These are phyloP conservation scores for Aspidiotus destructor DNA, from an alignment of 2,888 invertebrate genomes.

Conservation along the genomic window DNA sequence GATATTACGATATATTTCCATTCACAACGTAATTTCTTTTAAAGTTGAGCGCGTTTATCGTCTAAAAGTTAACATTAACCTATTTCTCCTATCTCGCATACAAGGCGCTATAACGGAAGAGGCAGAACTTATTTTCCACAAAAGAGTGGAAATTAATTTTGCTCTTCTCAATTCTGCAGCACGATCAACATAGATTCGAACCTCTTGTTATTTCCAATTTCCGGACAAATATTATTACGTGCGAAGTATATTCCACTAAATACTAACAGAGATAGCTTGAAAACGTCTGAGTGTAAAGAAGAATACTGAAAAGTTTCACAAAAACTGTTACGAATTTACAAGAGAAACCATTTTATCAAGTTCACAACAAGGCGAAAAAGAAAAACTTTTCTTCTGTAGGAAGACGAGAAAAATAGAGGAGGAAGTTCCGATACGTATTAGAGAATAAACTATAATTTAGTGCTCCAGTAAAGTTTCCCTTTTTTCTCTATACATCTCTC, in stretches of 20 bases:
- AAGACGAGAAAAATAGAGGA: neutral
- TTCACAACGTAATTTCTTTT: neutral
- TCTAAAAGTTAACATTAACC: neutral
- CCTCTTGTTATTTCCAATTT: neutral
- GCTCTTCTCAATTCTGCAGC: neutral
- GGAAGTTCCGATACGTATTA: too few species aligned
- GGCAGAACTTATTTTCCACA: too few species aligned
- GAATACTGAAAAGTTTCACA: neutral
- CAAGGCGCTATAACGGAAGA: neutral
- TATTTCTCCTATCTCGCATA: neutral
- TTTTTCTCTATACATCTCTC: too few species aligned
- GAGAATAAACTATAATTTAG: too few species aligned
- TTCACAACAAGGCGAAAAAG: neutral
- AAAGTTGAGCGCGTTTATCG: neutral
- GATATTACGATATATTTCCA: neutral
- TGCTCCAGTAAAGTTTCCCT: too few species aligned
- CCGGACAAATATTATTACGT: neutral
- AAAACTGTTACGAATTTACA: neutral
- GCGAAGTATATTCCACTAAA: neutral
- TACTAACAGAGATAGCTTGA: too few species aligned
- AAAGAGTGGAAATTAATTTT: neutral
- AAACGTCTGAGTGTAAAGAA: neutral
- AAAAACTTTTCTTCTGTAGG: neutral
- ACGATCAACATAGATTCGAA: slow-evolving; percentile 2
- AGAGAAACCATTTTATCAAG: neutral